Conservation (phyloP, 2,888 invertebrate genomes). For the Pollenia labialis region DNA sequence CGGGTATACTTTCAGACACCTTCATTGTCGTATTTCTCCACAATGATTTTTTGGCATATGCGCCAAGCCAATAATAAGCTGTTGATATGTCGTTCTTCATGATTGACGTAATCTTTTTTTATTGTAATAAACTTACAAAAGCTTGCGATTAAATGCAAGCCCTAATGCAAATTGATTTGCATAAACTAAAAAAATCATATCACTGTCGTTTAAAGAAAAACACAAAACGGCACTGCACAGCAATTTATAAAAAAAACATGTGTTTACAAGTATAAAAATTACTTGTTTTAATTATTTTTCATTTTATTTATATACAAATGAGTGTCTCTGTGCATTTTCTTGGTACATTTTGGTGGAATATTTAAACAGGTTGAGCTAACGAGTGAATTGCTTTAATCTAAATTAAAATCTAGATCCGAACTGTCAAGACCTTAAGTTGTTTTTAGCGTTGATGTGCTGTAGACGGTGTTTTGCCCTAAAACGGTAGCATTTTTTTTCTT, state of each 20-base stretch:
- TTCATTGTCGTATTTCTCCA: background rate
- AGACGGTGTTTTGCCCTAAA: slow-evolving; percentile 11
- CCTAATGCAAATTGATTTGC: slow-evolving; percentile 1
- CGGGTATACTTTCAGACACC: no score
- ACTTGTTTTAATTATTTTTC: slow-evolving; percentile 48
- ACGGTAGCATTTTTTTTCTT: slow-evolving; percentile 5
- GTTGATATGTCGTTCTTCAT: no score
- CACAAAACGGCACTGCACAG: background rate
- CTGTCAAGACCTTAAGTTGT: slow-evolving; percentile 49
- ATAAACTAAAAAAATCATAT: slow-evolving; percentile 13
- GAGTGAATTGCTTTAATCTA: slow-evolving; percentile 50
- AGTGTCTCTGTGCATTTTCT: background rate
- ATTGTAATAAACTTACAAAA: background rate
- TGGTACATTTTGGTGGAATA: background rate
- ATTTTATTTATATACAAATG: slow-evolving; percentile 12
- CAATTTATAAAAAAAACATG: slow-evolving; percentile 22
- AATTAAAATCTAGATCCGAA: slow-evolving; percentile 63
- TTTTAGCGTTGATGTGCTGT: background rate
- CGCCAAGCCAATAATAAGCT: no score
- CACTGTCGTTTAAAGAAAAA: background rate
- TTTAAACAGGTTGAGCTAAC: background rate
- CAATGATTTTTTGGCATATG: background rate
- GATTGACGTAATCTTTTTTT: no score
- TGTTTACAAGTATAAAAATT: slow-evolving; percentile 42
- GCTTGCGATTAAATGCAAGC: background rate